These are phyloP conservation scores for Pteropus rufus DNA, from an alignment of 2,797 vertebrate genomes.

Conservation along the genomic window DNA sequence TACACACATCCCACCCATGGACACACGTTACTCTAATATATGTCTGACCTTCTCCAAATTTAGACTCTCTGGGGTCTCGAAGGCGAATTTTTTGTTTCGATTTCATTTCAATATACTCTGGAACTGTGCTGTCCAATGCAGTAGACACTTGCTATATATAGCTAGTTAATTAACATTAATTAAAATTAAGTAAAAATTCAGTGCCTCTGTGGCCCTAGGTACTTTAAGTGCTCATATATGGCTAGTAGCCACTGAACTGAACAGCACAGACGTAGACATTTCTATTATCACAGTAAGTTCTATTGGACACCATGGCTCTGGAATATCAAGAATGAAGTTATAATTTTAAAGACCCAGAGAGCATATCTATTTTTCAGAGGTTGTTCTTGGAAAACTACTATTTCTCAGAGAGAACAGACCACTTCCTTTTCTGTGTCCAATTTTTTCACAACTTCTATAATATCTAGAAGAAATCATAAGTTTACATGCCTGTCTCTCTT, in stretches of 20 bases:
- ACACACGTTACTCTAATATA: neutral
- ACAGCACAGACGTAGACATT: neutral
- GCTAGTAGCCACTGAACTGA: neutral
- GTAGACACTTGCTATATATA: neutral
- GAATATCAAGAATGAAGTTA: neutral
- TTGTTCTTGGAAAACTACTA: neutral
- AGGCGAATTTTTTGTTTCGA: slow-evolving; percentile 4
- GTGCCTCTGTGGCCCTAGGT: neutral
- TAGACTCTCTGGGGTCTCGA: slow-evolving; percentile 1
- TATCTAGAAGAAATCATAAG: neutral
- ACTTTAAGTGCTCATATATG: neutral
- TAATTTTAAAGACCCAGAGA: neutral
- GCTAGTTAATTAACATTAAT: neutral
- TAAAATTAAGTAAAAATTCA: slow-evolving; percentile 38
- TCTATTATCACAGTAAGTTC: neutral
- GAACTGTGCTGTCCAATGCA: neutral
- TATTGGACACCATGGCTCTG: neutral
- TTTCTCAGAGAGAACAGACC: neutral
- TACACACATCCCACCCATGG: neutral
- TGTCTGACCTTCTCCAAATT: neutral
- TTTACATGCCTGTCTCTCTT: neutral
- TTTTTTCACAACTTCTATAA: neutral
- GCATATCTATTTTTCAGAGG: neutral
- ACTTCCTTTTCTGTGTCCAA: neutral
- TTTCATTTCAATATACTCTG: neutral